These are phyloP conservation scores for Rhegmatorhina hoffmannsi DNA, from an alignment of 2,113 vertebrate genomes.

Conservation along the genomic window DNA sequence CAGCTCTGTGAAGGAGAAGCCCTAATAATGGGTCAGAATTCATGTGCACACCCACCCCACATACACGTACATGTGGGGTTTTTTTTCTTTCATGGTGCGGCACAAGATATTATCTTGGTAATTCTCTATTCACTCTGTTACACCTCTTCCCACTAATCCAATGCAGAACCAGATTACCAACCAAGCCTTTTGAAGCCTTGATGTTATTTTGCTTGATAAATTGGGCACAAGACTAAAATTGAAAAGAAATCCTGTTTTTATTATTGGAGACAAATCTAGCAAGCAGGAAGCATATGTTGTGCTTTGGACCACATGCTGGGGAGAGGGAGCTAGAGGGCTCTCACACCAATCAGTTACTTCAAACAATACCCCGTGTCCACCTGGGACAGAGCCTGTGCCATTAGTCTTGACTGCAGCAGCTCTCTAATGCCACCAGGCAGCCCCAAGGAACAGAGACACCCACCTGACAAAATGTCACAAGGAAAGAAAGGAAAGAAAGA, in stretches of 20 bases:
- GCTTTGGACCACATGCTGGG: conserved; percentile 63
- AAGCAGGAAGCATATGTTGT: conserved; percentile 68
- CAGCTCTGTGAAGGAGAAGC: background rate
- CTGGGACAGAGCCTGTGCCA: conserved; percentile 54
- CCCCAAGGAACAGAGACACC: conserved; percentile 57
- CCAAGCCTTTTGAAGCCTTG: conserved; percentile 58
- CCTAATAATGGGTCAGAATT: background rate
- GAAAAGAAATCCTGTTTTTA: conserved; percentile 76
- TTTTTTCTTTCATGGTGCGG: background rate
- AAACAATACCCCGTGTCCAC: conserved; percentile 52
- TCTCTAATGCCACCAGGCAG: conserved; percentile 60
- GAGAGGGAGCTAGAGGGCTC: conserved; percentile 56
- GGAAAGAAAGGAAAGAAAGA: background rate
- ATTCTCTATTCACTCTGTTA: background rate
- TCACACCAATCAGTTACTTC: conserved; percentile 71
- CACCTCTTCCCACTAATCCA: conserved; percentile 17
- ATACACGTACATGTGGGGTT: background rate
- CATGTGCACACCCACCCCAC: background rate
- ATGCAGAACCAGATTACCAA: conserved; percentile 42
- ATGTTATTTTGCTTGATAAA: conserved; percentile 67
- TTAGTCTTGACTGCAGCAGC: conserved; percentile 68
- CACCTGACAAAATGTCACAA: conserved; percentile 61
- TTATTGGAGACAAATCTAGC: conserved; percentile 75
- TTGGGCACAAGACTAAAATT: conserved; percentile 62
- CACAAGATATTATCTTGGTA: conserved; percentile 9